Percentiles rank a stretch among this genome's conserved stretches.
Evolutionary conservation across 2,797 vertebrate species (phyloP).

Genomic region (Lepus townsendii): DNA sequence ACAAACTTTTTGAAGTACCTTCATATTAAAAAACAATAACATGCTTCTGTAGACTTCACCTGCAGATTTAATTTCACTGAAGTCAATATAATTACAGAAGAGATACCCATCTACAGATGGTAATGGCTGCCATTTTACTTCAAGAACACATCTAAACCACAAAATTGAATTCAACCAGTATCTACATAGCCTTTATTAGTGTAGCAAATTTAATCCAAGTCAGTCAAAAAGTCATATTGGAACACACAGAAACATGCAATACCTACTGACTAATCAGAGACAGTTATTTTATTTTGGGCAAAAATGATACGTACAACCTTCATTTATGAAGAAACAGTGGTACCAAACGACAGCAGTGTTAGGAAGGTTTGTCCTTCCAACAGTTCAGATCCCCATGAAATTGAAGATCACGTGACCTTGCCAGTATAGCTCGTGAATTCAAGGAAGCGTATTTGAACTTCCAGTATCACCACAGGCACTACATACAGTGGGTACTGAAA

Average conservation of each 20-base stretch:
- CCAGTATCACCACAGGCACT: conserved; percentile 2
- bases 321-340: conserved; percentile 66
- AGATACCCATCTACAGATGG: conserved; percentile 49
- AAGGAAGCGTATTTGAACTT: conserved; percentile 39
- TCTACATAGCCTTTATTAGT: conserved; percentile 68
- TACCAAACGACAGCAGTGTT: conserved; percentile 20
- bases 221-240: conserved; percentile 71
- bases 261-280: conserved; percentile 73
- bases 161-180: conserved; percentile 74
- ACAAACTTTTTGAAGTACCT: too few species aligned
- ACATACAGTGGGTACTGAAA: conserved; percentile 46
- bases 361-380: conserved; percentile 17
- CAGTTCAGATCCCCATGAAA: neutral
- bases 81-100: conserved; percentile 50
- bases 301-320: conserved; percentile 71
- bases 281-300: conserved; percentile 46
- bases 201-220: conserved; percentile 74
- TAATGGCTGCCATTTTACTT: conserved; percentile 70
- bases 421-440: conserved; percentile 32
- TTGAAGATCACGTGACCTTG: conserved; percentile 20
- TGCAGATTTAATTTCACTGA: conserved; percentile 67
- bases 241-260: conserved; percentile 73
- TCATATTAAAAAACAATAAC: conserved; percentile 53
- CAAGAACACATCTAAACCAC: conserved; percentile 60
- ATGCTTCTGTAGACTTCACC: conserved; percentile 54